A percentile compares a stretch with the other conserved stretches of the same genome.
These are phyloP conservation scores for Diplodus sargus DNA, from an alignment of 2,797 vertebrate species.

Conservation along the genomic window DNA sequence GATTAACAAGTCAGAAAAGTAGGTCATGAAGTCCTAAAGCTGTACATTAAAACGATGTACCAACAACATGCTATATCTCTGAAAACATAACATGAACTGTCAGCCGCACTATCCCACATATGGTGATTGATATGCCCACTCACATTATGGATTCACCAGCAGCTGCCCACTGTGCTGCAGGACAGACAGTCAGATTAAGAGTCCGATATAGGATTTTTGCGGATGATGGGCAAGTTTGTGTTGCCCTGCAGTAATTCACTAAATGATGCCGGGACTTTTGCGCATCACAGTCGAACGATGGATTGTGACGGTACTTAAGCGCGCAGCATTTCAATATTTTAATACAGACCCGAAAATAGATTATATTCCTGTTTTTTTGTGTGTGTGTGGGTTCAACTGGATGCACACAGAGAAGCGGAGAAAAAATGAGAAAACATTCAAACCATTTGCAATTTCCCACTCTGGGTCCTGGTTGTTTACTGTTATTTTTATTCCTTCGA, in stretches of 20 bases:
- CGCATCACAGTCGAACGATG: constrained; percentile 8
- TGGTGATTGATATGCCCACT: constrained; percentile 28
- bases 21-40: constrained; percentile 29
- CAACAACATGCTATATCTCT: constrained; percentile 2
- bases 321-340: neutral
- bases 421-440: neutral
- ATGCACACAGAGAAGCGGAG: constrained; percentile 6
- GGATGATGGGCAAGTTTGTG: constrained; percentile 6
- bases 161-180: constrained; percentile 46
- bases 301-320: neutral
- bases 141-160: constrained; percentile 37
- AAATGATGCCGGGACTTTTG: constrained; percentile 12
- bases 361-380: neutral
- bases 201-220: constrained; percentile 26
- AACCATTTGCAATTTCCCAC: neutral
- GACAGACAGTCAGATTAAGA: constrained; percentile 27
- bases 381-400: constrained; percentile 7
- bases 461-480: no score
- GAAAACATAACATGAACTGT: constrained; percentile 15
- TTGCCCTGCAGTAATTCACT: constrained; percentile 4
- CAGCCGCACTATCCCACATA: constrained; percentile 47
- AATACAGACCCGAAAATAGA: neutral
- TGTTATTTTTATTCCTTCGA: no score
- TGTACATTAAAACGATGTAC: constrained; percentile 37
- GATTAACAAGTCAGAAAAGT: constrained; percentile 33